Conservation (phyloP, 1,140 invertebrate genomes). For the Globodera rostochiensis region DNA sequence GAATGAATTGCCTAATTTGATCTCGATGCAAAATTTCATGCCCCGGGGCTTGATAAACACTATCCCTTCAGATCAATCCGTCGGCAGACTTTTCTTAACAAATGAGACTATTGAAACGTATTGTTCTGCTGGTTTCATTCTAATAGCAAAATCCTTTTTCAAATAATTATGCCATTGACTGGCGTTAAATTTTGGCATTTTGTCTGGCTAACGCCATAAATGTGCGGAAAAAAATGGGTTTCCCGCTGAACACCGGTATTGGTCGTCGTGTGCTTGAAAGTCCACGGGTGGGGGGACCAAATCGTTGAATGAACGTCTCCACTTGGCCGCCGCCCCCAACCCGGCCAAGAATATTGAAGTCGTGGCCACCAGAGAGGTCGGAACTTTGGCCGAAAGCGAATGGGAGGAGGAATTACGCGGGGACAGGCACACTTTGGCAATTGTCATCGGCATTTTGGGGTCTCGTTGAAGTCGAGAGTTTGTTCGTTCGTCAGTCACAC, state of each 20-base stretch:
- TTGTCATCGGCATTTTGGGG: constrained; percentile 1
- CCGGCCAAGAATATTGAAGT: constrained; percentile 21
- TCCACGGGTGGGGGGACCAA: background rate
- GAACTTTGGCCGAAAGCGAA: constrained; percentile 1
- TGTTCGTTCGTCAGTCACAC: constrained; percentile 8
- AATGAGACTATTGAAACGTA: no score
- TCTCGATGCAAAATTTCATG: background rate
- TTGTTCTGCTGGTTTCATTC: no score
- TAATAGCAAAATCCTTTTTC: no score
- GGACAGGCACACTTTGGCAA: constrained; percentile 13
- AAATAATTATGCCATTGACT: no score
- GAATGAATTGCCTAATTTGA: background rate
- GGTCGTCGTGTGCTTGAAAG: background rate
- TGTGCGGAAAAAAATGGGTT: no score
- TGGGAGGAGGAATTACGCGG: constrained; percentile 1
- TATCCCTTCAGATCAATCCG: no score
- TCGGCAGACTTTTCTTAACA: no score
- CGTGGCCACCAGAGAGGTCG: background rate
- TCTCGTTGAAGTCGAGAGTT: constrained; percentile 1
- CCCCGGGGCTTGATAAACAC: no score
- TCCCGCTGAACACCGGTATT: background rate
- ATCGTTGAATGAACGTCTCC: constrained; percentile 23
- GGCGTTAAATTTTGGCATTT: no score
- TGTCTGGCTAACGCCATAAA: no score
- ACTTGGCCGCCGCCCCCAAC: constrained; percentile 12